Conservation (phyloP, 2,888 invertebrate species). For the Neoaliturus tenellus region DNA sequence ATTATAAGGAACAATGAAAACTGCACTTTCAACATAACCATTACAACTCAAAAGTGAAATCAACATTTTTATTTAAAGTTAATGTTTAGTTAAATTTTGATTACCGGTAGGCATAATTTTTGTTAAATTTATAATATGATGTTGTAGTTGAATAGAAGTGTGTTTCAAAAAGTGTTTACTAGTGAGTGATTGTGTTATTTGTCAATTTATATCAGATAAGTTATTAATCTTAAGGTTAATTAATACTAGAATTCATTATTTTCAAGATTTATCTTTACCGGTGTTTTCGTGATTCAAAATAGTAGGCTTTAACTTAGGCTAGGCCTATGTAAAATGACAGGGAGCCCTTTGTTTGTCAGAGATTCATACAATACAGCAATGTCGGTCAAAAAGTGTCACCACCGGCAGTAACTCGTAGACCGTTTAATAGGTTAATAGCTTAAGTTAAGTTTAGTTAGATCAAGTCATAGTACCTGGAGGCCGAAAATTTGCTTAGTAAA, state of each 20-base stretch:
- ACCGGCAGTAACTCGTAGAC: too few relatives aligned
- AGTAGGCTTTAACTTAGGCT: too few relatives aligned
- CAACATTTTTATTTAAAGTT: not conserved
- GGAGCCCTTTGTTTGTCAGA: not conserved
- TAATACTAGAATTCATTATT: not conserved
- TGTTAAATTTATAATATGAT: too few relatives aligned
- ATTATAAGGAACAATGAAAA: not conserved
- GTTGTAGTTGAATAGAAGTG: not conserved
- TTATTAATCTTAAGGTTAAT: not conserved
- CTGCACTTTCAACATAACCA: conserved; percentile 1
- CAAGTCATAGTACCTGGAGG: too few relatives aligned
- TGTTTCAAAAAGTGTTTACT: not conserved
- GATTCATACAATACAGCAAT: too few relatives aligned
- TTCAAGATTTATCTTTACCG: not conserved
- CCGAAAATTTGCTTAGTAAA: too few relatives aligned
- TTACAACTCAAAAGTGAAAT: too few relatives aligned
- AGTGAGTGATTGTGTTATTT: not conserved
- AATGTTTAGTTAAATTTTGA: not conserved
- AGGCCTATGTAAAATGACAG: not conserved
- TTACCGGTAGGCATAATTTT: too few relatives aligned
- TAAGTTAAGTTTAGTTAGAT: too few relatives aligned
- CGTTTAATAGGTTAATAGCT: too few relatives aligned
- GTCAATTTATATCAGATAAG: not conserved
- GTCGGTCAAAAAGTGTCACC: too few relatives aligned
- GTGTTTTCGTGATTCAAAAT: too few relatives aligned